These are phyloP conservation scores for Phalacrocorax carbo DNA, from an alignment of 2,113 vertebrate genomes.

Conservation along the genomic window DNA sequence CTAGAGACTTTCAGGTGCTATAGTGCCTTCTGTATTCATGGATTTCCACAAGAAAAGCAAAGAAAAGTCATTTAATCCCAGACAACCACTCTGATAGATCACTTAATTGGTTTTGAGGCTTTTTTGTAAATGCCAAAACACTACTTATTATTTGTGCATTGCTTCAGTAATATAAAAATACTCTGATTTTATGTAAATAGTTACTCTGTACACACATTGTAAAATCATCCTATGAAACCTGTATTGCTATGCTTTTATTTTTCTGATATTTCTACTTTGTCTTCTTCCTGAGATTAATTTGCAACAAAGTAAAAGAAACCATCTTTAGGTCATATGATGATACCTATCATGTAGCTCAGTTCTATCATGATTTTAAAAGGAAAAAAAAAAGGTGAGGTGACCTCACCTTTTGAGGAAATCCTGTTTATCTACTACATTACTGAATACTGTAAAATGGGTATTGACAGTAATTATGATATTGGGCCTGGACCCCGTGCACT, in stretches of 20 bases:
- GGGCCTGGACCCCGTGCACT: neutral
- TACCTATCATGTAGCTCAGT: neutral
- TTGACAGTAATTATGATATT: neutral
- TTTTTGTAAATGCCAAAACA: neutral
- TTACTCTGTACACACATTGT: neutral
- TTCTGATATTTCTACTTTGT: neutral
- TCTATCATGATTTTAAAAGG: neutral
- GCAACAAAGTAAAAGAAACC: neutral
- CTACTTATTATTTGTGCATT: neutral
- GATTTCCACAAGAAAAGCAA: neutral
- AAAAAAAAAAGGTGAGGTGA: neutral
- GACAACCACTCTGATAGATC: neutral
- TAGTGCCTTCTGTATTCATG: neutral
- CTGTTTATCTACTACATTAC: neutral
- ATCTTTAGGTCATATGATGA: neutral
- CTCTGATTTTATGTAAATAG: neutral
- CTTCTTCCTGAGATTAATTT: neutral
- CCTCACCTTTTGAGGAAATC: neutral
- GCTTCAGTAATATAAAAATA: neutral
- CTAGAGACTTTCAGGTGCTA: neutral
- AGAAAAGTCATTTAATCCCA: neutral
- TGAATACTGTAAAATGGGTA: neutral
- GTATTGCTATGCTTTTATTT: neutral
- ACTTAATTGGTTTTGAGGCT: neutral
- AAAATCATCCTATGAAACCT: neutral